A percentile compares a stretch with the other conserved stretches of the same genome.
Conservation (phyloP, 2,888 invertebrate genomes). For the Deilephila elpenor region DNA sequence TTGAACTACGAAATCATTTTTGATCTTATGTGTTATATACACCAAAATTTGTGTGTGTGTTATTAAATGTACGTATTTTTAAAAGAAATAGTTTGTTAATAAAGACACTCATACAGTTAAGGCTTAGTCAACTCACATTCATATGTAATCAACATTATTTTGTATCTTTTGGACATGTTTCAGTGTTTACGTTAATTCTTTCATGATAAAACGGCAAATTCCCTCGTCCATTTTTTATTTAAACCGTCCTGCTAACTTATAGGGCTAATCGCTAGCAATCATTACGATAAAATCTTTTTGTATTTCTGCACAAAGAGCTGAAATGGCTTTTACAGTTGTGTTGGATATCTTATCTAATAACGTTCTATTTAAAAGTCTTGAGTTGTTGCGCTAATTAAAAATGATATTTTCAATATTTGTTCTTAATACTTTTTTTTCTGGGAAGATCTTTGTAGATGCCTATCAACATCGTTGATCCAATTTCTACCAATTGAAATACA, state of each 20-base stretch:
- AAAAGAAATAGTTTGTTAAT: too few relatives aligned
- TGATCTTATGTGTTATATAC: background rate
- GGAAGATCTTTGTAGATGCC: background rate
- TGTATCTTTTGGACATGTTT: too few relatives aligned
- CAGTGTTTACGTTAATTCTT: background rate
- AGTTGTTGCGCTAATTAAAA: slow-evolving; percentile 47
- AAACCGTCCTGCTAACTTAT: slow-evolving; percentile 51
- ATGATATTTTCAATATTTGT: slow-evolving; percentile 23
- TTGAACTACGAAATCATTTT: background rate
- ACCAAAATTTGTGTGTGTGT: too few relatives aligned
- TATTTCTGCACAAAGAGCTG: slow-evolving; percentile 59
- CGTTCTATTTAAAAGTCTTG: slow-evolving; percentile 48
- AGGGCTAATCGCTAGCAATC: slow-evolving; percentile 57
- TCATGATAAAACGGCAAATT: background rate
- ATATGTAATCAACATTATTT: background rate
- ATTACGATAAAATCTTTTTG: slow-evolving; percentile 64
- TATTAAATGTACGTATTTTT: too few relatives aligned
- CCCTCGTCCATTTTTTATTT: slow-evolving; percentile 42
- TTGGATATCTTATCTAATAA: slow-evolving; percentile 52
- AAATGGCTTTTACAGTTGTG: slow-evolving; percentile 58
- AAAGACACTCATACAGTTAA: background rate
- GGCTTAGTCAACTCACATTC: background rate
- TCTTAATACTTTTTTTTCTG: background rate
- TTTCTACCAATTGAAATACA: background rate
- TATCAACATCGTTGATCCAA: background rate